Base-by-base conservation (phyloP, 2,888 invertebrate genomes). In the Amphipoea oculea region DNA sequence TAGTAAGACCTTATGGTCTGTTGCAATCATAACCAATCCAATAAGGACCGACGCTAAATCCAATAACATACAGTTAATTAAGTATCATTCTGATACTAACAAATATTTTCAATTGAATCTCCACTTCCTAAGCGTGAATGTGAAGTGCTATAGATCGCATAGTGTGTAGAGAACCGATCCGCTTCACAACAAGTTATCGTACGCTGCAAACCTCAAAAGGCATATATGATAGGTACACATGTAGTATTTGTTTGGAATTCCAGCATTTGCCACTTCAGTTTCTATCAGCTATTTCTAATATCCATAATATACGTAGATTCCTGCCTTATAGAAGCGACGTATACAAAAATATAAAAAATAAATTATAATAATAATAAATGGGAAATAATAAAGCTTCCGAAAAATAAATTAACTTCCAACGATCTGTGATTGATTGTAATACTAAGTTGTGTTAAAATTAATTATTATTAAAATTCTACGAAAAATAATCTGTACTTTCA, bases 201-300 rank as follows among this genome's bases (percentile, higher is more conserved):
- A 63, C 29, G 23, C 6, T 79, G 4, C 9, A 42, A 36, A 57
- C 42, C 20, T 79, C 36, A 78, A 79, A 36, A 45, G 4, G n/a
- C 17, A 42, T 62, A 12, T 12, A 23, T 3, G 29, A 40, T 29
- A 29, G 29, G 29, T 29, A 77, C 48, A 76, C n/a, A 11, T 48
- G 20, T 12, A 9, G n/a, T 7, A 12, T 62, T 51, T 29, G 17
- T 57, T 36, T 51, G 17, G 9, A 66, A 54, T 36, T 9, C 45
- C 23, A 65, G 42, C 20, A 36, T 66, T 20, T 65, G 17, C 54
- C 14, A 40, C 14, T 57, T n/a, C 20, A 20, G 14, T 79, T 40
- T 45, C 17, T 29, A 29, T 48, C 66, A 3, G 14, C 9, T 12
- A 66, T 78, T 42, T 42, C 9, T 17, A 51, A 42, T 77, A 42